phyloP scores from a whole-genome alignment of 2,797 vertebrate genomes.

The Acomys russatus region DNA sequence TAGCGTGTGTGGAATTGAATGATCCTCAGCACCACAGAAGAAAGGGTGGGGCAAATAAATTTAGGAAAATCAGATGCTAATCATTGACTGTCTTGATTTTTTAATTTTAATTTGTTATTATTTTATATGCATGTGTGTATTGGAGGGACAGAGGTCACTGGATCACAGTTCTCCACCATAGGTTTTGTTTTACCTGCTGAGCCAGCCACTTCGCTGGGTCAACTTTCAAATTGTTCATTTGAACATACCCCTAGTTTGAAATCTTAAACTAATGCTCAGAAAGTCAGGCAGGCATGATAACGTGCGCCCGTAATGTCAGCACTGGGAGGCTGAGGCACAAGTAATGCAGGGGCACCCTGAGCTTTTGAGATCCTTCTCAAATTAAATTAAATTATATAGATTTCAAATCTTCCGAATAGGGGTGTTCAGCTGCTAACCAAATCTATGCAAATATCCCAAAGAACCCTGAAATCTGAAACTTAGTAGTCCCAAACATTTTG shows the following conservation, averaged over 20 bases:
- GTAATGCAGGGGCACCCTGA: not conserved
- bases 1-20: not conserved
- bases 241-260: not conserved
- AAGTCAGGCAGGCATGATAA: not conserved
- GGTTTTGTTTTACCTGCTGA: not conserved
- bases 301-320: not conserved
- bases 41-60: not conserved
- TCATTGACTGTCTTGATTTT: not conserved
- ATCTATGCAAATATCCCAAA: not conserved
- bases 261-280: not conserved
- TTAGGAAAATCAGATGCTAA: conserved; percentile 23
- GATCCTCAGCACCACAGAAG: not conserved
- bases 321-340: not conserved
- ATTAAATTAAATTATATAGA: not conserved
- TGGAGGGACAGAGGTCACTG: not conserved
- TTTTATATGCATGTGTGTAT: not conserved
- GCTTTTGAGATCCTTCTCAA: not conserved
- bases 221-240: not conserved
- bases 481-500: not conserved
- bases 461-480: not conserved
- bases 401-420: not conserved
- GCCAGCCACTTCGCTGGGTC: not conserved
- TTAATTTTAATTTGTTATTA: not conserved
- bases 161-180: not conserved
- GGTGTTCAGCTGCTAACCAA: not conserved